Conservation (phyloP, 1,140 invertebrate genomes). For the Drosophila bocqueti region DNA sequence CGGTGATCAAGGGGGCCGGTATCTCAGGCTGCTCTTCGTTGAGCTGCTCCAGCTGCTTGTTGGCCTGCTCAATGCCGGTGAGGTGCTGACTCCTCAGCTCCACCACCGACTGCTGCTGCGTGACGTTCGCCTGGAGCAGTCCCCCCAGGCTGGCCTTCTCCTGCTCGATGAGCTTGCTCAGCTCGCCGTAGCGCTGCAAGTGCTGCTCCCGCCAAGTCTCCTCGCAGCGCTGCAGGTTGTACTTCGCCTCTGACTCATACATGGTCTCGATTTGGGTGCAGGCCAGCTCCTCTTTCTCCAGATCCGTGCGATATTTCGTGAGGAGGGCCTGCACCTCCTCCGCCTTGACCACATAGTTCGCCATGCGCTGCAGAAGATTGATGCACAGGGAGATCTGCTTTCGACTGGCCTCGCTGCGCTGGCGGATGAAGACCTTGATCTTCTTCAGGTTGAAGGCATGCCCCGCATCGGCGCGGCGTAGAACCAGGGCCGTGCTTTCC, state of each 20-base stretch:
- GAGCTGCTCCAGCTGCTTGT: conserved; percentile 83
- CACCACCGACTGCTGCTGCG: conserved; percentile 81
- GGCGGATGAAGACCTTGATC: conserved; percentile 76
- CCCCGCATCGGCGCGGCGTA: conserved; percentile 30
- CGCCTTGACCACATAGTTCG: conserved; percentile 47
- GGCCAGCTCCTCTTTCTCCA: conserved; percentile 58
- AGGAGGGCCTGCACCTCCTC: conserved; percentile 53
- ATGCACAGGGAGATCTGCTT: conserved; percentile 71
- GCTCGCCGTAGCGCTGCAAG: conserved; percentile 56
- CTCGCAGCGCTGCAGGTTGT: conserved; percentile 65
- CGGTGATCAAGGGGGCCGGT: not conserved
- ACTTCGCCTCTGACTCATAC: conserved; percentile 84
- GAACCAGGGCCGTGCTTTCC: conserved; percentile 59
- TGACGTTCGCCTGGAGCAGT: conserved; percentile 78
- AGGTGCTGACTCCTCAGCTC: conserved; percentile 84
- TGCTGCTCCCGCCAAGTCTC: conserved; percentile 73
- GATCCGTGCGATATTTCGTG: conserved; percentile 54
- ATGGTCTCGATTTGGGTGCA: conserved; percentile 71
- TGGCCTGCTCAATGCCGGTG: conserved; percentile 84
- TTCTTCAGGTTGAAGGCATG: conserved; percentile 74
- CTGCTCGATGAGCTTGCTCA: conserved; percentile 57
- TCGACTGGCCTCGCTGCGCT: conserved; percentile 72
- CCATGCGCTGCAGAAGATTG: conserved; percentile 68
- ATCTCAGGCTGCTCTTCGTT: conserved; percentile 60
- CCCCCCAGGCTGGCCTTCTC: conserved; percentile 47